A percentile compares a stretch with the other conserved stretches of the same genome.
Evolutionary conservation across 2,113 vertebrate species (phyloP).

Genomic region (Clarias magur): DNA sequence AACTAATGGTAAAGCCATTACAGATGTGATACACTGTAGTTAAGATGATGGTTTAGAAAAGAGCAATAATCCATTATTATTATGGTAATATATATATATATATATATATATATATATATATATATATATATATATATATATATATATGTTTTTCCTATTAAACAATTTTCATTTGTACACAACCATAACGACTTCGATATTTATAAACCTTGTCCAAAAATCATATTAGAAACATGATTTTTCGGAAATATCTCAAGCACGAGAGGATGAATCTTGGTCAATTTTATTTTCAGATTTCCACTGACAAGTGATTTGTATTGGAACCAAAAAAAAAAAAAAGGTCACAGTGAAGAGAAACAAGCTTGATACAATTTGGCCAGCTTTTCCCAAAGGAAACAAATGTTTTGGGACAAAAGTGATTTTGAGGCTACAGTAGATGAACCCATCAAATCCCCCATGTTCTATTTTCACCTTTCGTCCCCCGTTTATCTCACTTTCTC

Average conservation of each 20-base stretch:
- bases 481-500: constrained; percentile 1
- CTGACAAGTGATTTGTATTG: not conserved
- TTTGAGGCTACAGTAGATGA: not conserved
- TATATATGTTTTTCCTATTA: not conserved
- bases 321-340: not conserved
- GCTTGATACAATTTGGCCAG: not conserved
- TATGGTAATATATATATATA: no score
- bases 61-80: not conserved
- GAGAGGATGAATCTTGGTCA: not conserved
- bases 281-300: not conserved
- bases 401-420: not conserved
- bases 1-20: not conserved
- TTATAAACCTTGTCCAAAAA: not conserved
- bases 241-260: not conserved
- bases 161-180: not conserved
- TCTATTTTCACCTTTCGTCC: not conserved
- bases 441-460: not conserved
- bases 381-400: not conserved
- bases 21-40: not conserved
- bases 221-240: not conserved
- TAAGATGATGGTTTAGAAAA: not conserved
- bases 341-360: not conserved
- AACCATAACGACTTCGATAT: not conserved
- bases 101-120: no score
- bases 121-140: no score